Evolutionary conservation across 2,113 vertebrate species (phyloP), one percentile per base, ranked within the genome.

Genomic region (Pelobates fuscus): DNA sequence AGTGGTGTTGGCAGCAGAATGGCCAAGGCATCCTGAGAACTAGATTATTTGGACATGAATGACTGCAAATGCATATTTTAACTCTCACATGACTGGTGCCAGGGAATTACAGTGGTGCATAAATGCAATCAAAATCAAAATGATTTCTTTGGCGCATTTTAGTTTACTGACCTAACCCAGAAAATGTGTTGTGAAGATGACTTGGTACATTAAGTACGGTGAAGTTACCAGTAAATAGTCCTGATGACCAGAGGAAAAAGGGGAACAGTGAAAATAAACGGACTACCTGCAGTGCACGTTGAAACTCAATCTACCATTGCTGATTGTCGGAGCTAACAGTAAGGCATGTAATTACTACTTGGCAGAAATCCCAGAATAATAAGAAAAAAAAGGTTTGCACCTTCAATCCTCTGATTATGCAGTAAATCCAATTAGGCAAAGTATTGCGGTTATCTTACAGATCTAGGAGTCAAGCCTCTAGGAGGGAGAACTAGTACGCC

Each of bases 281-380:
- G 43, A 62, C 52, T 49, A 52, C 65, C 75, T 80, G 30, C n/a
- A 29, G 11, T 21, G 25, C 24, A 23, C 55, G 77, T 27, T 69
- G 79, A 65, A 78, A 21, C 20, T 70, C 23, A 57, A 67, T 80
- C 80, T 75, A 30, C 49, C 26, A 0, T 17, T 63, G 74, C 0
- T 14, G 67, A 46, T 52, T 29, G 49, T 18, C n/a, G 58, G 24
- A 52, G 59, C 64, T 58, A 69, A 70, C 66, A 59, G 20, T 43
- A 78, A 1, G 17, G 69, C 67, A 57, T 41, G 63, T 27, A 80
- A 64, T 80, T 73, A 82, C 73, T 26, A 23, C 60, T 65, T 80
- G 77, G 20, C 63, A 18, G 1, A 0, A 41, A 66, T 60, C 80
- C 77, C 75, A 71, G 77, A 14, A 7, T 0, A 1, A 0, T 11